A percentile compares a stretch with the other conserved stretches of the same genome.
These are phyloP conservation scores for Halcyon senegalensis DNA, from an alignment of 2,113 vertebrate genomes.

Conservation along the genomic window DNA sequence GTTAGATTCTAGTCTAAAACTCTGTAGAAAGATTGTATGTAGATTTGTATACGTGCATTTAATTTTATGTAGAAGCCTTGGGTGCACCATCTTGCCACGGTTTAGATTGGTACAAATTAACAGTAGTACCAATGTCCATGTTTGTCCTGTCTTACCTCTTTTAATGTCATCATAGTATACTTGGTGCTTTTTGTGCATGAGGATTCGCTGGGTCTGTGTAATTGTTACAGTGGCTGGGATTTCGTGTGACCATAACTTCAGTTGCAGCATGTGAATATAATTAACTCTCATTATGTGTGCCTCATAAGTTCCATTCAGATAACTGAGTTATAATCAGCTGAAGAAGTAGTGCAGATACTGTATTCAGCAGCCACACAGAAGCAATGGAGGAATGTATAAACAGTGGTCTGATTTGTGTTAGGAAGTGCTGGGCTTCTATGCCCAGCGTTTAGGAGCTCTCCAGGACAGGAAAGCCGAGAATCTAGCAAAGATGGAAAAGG, in stretches of 20 bases:
- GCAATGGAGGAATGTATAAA: constrained; percentile 36
- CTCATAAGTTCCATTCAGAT: constrained; percentile 50
- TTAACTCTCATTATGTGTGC: constrained; percentile 66
- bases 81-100: background rate
- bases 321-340: constrained; percentile 7
- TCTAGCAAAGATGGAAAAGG: background rate
- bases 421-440: background rate
- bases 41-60: background rate
- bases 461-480: background rate
- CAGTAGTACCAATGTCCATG: background rate
- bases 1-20: background rate
- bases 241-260: constrained; percentile 26
- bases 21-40: background rate
- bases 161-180: background rate
- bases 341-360: background rate
- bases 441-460: background rate
- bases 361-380: background rate
- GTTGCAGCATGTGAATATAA: constrained; percentile 19
- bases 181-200: background rate
- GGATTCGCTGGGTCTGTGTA: background rate
- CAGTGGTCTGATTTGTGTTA: background rate
- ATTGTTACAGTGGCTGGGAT: background rate
- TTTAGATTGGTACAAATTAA: background rate
- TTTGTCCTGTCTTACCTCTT: background rate
- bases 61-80: background rate